Evolutionary conservation across 2,797 vertebrate species (phyloP).

Genomic region (Oophaga sylvatica): DNA sequence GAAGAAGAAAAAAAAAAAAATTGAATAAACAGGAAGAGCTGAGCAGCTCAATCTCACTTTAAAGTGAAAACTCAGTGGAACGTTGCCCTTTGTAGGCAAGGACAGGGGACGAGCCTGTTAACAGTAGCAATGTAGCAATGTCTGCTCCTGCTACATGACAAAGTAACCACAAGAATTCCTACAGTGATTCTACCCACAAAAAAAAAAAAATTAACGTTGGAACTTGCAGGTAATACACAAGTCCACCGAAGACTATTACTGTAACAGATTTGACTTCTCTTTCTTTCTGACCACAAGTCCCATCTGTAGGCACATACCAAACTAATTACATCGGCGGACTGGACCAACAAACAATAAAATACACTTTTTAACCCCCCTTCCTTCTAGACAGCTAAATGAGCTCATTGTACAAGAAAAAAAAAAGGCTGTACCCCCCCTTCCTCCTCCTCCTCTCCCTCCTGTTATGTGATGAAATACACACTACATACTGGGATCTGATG

Average conservation of each 20-base stretch:
- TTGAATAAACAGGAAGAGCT: conserved; percentile 98
- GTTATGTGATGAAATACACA: conserved; percentile 50
- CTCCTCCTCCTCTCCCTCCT: not conserved
- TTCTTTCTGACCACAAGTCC: conserved; percentile 50
- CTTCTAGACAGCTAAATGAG: conserved; percentile 48
- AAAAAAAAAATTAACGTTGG: conserved; percentile 61
- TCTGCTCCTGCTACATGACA: conserved; percentile 70
- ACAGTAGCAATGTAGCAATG: conserved; percentile 70
- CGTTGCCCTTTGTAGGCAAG: conserved; percentile 79
- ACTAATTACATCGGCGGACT: conserved; percentile 61
- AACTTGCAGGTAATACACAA: conserved; percentile 73
- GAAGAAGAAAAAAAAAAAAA: conserved; percentile 78
- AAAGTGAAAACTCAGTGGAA: conserved; percentile 86
- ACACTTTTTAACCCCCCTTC: conserved; percentile 59
- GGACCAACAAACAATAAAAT: conserved; percentile 62
- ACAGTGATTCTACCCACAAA: conserved; percentile 65
- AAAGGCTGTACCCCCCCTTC: conserved; percentile 64
- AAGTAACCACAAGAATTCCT: conserved; percentile 76
- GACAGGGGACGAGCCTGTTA: conserved; percentile 70
- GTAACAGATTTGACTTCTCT: not conserved
- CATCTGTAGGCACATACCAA: conserved; percentile 65
- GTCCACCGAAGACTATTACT: conserved; percentile 47
- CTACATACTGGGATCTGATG: conserved; percentile 26
- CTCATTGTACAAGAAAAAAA: conserved; percentile 59
- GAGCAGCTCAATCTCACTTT: conserved; percentile 82